Evolutionary conservation across 2,888 invertebrate genomes (phyloP), one percentile per base, ranked within the genome.

Genomic region (Dynastes grantii): DNA sequence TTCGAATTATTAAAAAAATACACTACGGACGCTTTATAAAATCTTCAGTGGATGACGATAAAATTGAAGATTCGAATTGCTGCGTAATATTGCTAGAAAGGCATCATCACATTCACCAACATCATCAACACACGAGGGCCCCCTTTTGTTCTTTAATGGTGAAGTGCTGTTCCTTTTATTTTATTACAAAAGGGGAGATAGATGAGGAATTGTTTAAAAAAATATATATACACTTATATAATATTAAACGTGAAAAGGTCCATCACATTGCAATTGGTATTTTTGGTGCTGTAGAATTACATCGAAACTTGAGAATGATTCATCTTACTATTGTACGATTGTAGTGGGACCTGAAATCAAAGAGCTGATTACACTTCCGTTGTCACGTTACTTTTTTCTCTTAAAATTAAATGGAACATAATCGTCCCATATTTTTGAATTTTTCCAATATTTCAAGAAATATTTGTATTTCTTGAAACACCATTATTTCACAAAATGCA

Each of bases 261-360:
- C 55, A 22, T 22, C 55, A 22, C n/a, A 58, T 58, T 16, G 55
- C 22, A 58, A 22, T 40, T 45, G 22, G n/a, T 67, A 40, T 11
- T 67, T 16, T 58, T 58, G 16, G 16, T 22, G 55, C n/a, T 58
- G 22, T 16, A 22, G 63, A 51, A 58, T 84, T 85, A 87, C 84
- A 87, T 83, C 53, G 86, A 86, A 80, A 86, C 86, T 81, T 87
- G 87, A 53, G 85, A 85, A 73, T 86, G 84, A 81, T 85, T 85
- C 67, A 86, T 81, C 81, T 86, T 88, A 80, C 85, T 84, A 55
- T 83, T 84, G 53, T 83, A 81, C 27, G 86, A 85, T 80, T 87
- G 87, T 4, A 87, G 87, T 64, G 87, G 87, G 84, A 87, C 85
- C 88, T 88, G 84, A 8, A 63, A 63, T 32, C 29, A 32, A 63